Base-by-base conservation (phyloP, 92 coral and sea anemone genomes). In the Diadumene lineata region DNA sequence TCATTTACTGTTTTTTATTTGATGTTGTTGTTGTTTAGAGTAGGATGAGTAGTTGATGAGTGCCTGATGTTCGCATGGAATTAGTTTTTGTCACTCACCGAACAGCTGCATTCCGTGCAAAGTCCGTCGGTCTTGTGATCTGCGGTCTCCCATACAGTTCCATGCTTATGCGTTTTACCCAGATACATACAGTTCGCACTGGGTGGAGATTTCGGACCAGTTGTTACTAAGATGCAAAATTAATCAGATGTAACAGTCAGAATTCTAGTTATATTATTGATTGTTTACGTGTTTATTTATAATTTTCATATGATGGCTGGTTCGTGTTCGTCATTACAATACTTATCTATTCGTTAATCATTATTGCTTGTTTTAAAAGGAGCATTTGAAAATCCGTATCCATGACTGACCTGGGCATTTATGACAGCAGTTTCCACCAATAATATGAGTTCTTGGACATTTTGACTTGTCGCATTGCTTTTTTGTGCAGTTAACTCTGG, bases 361-460 rank as follows among this genome's bases (percentile, higher is more conserved):
- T n/a, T n/a, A n/a, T n/a, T n/a, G n/a, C n/a, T n/a, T n/a, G n/a
- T n/a, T n/a, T n/a, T n/a, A n/a, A n/a, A n/a, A n/a, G n/a, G n/a
- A n/a, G n/a, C n/a, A n/a, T n/a, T 38, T 38, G 48, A 6, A 38
- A 6, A 38, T 38, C 48, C 48, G 4, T 58, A 1, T 18, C n/a
- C n/a, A n/a, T n/a, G 1, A 26, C 64, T 58, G 64, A 91, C 97
- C 89, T 84, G 90, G 92, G 71, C 97, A 91, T 60, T 73, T 68
- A 16, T 80, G 64, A 60, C 97, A 91, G 73, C 97, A 91, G 24
- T 82, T 89, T 44, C 97, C 97, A 18, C 66, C 87, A 7, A 62
- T 73, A 46, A 86, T 57, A 33, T 62, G 53, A 56, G 79, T 77
- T 74, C 55, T 76, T 51, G 71, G 75, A 74, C 56, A 76, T 22